Percentiles rank a stretch among this genome's conserved stretches.
phyloP scores from a whole-genome alignment of 2,113 vertebrate genomes.

The Entosphenus tridentatus region DNA sequence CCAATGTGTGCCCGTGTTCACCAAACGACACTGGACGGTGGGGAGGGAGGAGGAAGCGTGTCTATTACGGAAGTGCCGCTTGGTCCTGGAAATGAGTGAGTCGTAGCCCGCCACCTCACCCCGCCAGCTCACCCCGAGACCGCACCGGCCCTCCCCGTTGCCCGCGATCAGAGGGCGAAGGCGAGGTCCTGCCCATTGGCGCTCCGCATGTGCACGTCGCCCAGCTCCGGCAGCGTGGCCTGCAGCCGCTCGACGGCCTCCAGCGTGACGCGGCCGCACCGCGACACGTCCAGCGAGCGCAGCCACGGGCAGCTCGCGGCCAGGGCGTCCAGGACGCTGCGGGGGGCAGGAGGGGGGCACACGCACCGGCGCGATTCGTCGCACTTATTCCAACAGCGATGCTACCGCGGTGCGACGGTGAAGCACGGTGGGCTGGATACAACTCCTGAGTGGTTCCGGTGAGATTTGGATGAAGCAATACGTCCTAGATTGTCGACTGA shows the following conservation, averaged over 20 bases:
- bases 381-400: neutral
- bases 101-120: neutral
- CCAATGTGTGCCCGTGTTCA: too few relatives aligned
- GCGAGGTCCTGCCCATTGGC: conserved; percentile 24
- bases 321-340: conserved; percentile 31
- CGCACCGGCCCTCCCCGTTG: too few relatives aligned
- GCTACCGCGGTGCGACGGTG: too few relatives aligned
- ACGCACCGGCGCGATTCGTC: neutral
- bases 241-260: conserved; percentile 26
- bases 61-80: neutral
- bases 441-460: too few relatives aligned
- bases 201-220: conserved; percentile 27
- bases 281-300: conserved; percentile 33
- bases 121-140: too few relatives aligned
- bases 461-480: too few relatives aligned
- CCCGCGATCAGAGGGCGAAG: conserved; percentile 14
- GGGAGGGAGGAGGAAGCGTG: neutral
- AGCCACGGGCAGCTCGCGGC: conserved; percentile 28
- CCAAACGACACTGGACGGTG: conserved; percentile 11
- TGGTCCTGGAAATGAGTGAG: neutral
- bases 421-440: too few relatives aligned
- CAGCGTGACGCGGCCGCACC: conserved; percentile 29
- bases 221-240: conserved; percentile 29
- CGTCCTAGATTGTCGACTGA: too few relatives aligned
- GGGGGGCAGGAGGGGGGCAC: neutral